A percentile compares a stretch with the other conserved stretches of the same genome.
phyloP scores from a whole-genome alignment of 2,113 vertebrate species.

The Lamprotornis superbus region DNA sequence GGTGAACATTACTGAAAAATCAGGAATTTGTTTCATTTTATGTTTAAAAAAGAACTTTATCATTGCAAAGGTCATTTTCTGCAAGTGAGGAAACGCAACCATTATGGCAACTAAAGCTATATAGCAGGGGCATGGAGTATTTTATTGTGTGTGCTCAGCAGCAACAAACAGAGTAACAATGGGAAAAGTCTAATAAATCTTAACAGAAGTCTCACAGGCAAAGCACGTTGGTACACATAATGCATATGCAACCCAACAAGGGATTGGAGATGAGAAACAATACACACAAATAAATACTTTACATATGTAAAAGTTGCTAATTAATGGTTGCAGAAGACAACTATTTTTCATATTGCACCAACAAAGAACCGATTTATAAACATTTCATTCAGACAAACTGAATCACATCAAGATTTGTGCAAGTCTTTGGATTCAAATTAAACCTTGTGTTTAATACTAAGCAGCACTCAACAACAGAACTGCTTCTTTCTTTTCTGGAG shows the following conservation, averaged over 20 bases:
- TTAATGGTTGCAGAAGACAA: background rate
- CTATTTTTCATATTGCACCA: background rate
- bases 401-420: background rate
- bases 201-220: background rate
- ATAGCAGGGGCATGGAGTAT: background rate
- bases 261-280: background rate
- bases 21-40: background rate
- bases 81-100: background rate
- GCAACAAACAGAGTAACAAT: background rate
- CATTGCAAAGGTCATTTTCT: background rate
- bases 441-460: background rate
- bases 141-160: background rate
- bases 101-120: background rate
- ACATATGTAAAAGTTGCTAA: background rate
- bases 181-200: background rate
- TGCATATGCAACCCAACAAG: background rate
- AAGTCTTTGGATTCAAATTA: background rate
- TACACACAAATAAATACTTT: background rate
- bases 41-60: background rate
- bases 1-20: background rate
- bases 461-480: background rate
- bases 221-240: background rate
- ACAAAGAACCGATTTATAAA: background rate
- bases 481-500: background rate
- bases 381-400: background rate